phyloP scores from a whole-genome alignment of 2,797 vertebrate species.

The Amphiprion clarkii region DNA sequence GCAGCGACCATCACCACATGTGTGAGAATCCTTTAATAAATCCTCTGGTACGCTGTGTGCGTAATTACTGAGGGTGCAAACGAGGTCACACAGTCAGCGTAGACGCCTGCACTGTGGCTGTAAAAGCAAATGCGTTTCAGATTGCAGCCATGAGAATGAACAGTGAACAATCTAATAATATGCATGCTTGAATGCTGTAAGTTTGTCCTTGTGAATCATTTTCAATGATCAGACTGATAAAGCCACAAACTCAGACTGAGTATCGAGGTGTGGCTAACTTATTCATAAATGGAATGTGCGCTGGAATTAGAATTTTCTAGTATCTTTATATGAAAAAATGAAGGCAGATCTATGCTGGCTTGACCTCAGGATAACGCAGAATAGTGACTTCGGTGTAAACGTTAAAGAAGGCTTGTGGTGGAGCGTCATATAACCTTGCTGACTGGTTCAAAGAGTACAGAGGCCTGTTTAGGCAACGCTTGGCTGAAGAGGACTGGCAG shows the following conservation, averaged over 20 bases:
- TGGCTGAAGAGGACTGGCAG: neutral
- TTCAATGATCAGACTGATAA: slow-evolving; percentile 15
- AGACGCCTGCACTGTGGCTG: neutral
- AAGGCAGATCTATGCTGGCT: slow-evolving; percentile 2
- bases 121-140: neutral
- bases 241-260: slow-evolving; percentile 24
- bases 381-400: neutral
- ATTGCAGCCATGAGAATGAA: neutral
- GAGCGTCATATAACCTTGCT: neutral
- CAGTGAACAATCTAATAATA: neutral
- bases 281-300: slow-evolving; percentile 11
- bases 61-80: neutral
- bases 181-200: neutral
- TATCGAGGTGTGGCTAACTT: slow-evolving; percentile 43
- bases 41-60: neutral
- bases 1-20: slow-evolving; percentile 5
- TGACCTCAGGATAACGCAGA: neutral
- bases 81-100: neutral
- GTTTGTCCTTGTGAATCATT: slow-evolving; percentile 15
- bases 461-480: neutral
- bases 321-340: slow-evolving; percentile 3
- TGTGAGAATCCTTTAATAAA: neutral
- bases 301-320: slow-evolving; percentile 30
- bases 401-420: neutral
- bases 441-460: neutral